Evolutionary conservation across 1,140 invertebrate genomes (phyloP), one percentile per base, ranked within the genome.

Genomic region (Listronotus bonariensis): DNA sequence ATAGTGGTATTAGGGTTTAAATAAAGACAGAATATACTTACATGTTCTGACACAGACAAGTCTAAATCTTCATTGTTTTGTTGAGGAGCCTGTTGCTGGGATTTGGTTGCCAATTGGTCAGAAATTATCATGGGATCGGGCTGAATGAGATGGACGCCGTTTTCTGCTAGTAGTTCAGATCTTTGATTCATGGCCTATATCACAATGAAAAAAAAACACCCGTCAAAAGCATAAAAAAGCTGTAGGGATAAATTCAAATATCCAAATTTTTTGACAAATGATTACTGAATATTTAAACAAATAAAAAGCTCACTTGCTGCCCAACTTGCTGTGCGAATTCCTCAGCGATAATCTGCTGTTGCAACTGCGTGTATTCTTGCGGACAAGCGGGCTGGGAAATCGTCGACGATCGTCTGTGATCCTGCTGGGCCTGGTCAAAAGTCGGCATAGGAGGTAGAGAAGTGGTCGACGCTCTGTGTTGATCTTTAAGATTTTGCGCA

Each of bases 11-110:
- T 3, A 5, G 1, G 20, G 20, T 26, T 26, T 26, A 26, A 26
- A 26, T 5, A 26, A 26, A 26, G 5, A 26, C 20, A 26, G 8
- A 36, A 4, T 10, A 36, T 5, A 69, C 73, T 74, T 74, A 76
- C 60, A 85, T 86, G 65, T 82, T 85, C 31, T 79, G 80, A 15
- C 80, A 82, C 57, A 80, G 77, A 65, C 82, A 83, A 38, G 55
- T 70, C 63, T n/a, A 58, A 46, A 53, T 67, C 67, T 5, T 66
- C 64, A n/a, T 6, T 42, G 42, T 15, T 65, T 51, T n/a, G 63
- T 53, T 59, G 56, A 46, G 17, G 43, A 1, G 42, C 2, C 53
- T 18, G 32, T 59, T 46, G 46, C 46, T 52, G 55, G 10, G 10
- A 17, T 15, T 57, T 51, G 2, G 18, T 17, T 42, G 43, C 11